These are phyloP conservation scores for Phoxinus phoxinus DNA, from an alignment of 2,113 vertebrate species.

Conservation along the genomic window DNA sequence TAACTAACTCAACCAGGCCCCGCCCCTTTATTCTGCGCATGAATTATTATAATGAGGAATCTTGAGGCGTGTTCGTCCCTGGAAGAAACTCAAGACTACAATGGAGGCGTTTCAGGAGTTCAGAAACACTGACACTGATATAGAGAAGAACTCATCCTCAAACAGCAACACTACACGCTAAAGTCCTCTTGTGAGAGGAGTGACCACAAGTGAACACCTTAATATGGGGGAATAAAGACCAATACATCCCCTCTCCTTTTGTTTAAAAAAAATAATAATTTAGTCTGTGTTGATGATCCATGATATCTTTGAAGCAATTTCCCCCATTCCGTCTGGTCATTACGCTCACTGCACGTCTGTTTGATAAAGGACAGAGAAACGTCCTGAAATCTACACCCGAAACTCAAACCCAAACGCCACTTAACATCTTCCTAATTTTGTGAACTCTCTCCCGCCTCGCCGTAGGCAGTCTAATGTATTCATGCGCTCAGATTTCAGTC, in stretches of 20 bases:
- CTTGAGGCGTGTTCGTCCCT: too few species aligned
- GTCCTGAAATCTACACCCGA: slow-evolving; percentile 28
- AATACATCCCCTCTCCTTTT: neutral
- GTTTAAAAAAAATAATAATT: neutral
- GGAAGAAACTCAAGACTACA: too few species aligned
- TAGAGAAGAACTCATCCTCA: too few species aligned
- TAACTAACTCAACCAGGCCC: too few species aligned
- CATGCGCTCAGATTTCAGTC: slow-evolving; percentile 55
- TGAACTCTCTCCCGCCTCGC: slow-evolving; percentile 46
- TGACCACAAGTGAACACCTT: slow-evolving; percentile 49
- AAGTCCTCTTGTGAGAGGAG: slow-evolving; percentile 10
- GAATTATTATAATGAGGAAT: too few species aligned
- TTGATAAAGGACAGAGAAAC: slow-evolving; percentile 61
- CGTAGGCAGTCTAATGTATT: slow-evolving; percentile 49
- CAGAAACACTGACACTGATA: too few species aligned
- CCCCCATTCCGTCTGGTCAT: slow-evolving; percentile 48
- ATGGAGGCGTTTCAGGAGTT: too few species aligned
- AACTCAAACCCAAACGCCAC: slow-evolving; percentile 51
- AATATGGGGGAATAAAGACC: neutral
- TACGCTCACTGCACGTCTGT: slow-evolving; percentile 48
- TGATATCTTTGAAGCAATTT: slow-evolving; percentile 47
- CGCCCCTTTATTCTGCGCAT: too few species aligned
- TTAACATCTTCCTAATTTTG: slow-evolving; percentile 51
- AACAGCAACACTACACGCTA: too few species aligned
- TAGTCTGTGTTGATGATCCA: slow-evolving; percentile 51